Conservation (phyloP, 2,797 vertebrate species). For the Semotilus atromaculatus region DNA sequence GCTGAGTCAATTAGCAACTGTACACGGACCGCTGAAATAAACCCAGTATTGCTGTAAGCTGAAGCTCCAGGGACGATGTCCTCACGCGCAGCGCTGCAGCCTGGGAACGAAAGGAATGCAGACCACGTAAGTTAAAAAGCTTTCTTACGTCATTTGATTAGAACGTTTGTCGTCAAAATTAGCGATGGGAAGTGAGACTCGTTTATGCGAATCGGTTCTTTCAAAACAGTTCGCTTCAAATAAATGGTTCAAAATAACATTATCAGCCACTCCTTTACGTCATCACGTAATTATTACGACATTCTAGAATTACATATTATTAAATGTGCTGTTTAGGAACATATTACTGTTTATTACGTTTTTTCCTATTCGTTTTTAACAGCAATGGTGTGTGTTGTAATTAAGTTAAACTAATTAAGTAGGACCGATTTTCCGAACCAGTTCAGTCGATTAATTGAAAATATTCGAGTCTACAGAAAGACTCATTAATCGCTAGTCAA, state of each 20-base stretch:
- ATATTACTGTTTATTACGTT: neutral
- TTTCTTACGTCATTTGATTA: slow-evolving; percentile 15
- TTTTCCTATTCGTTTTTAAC: neutral
- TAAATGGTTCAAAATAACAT: neutral
- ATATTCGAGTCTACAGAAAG: neutral
- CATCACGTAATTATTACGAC: neutral
- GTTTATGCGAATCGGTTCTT: slow-evolving; percentile 24
- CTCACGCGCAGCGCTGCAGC: slow-evolving; percentile 84
- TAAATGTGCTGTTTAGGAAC: neutral
- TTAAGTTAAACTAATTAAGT: neutral
- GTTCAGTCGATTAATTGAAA: neutral
- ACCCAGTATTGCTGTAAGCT: slow-evolving; percentile 32
- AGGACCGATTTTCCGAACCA: neutral
- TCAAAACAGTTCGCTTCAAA: neutral
- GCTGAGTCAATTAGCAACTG: slow-evolving; percentile 35
- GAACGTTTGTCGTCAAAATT: neutral
- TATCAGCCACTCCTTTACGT: neutral
- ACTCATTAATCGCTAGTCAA: neutral
- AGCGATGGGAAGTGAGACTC: neutral
- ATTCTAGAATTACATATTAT: neutral
- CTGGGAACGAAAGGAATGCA: slow-evolving; percentile 85
- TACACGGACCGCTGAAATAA: slow-evolving; percentile 37
- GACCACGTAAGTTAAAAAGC: slow-evolving; percentile 83
- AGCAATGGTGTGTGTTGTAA: neutral
- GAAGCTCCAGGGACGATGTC: slow-evolving; percentile 82